Percentiles rank a stretch among this genome's conserved stretches.
Conservation (phyloP, 2,888 invertebrate genomes). For the Agrochola circellaris region DNA sequence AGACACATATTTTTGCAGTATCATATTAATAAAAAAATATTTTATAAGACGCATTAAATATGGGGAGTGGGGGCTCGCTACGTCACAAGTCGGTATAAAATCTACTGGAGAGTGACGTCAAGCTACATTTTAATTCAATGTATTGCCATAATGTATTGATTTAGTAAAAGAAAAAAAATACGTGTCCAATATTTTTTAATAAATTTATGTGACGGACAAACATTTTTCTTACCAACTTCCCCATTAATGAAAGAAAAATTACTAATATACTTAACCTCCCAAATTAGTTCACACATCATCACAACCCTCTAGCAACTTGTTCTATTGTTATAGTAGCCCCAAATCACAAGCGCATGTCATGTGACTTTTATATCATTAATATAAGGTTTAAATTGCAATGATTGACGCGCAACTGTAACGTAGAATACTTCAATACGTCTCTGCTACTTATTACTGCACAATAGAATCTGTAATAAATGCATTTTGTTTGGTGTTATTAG, state of each 20-base stretch:
- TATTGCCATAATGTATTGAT: too few species aligned
- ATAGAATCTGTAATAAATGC: conserved; percentile 47
- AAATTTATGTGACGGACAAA: too few species aligned
- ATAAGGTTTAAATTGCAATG: conserved; percentile 11
- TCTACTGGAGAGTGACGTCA: too few species aligned
- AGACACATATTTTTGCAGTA: too few species aligned
- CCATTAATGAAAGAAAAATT: background rate
- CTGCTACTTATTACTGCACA: conserved; percentile 59
- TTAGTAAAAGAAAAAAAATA: too few species aligned
- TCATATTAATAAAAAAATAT: too few species aligned
- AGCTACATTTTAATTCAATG: too few species aligned
- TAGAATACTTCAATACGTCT: conserved; percentile 19
- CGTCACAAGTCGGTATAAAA: too few species aligned
- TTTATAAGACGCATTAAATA: too few species aligned
- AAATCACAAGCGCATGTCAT: background rate
- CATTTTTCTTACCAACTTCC: too few species aligned
- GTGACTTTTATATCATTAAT: background rate
- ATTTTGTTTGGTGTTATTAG: conserved; percentile 28
- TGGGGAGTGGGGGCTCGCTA: too few species aligned
- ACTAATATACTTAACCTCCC: conserved; percentile 3
- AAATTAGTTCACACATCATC: conserved; percentile 41
- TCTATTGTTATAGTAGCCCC: conserved; percentile 48
- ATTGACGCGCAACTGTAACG: background rate
- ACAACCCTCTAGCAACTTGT: conserved; percentile 45
- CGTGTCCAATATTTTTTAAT: too few species aligned